phyloP scores from a whole-genome alignment of 2,113 vertebrate species.

The Chitala chitala region DNA sequence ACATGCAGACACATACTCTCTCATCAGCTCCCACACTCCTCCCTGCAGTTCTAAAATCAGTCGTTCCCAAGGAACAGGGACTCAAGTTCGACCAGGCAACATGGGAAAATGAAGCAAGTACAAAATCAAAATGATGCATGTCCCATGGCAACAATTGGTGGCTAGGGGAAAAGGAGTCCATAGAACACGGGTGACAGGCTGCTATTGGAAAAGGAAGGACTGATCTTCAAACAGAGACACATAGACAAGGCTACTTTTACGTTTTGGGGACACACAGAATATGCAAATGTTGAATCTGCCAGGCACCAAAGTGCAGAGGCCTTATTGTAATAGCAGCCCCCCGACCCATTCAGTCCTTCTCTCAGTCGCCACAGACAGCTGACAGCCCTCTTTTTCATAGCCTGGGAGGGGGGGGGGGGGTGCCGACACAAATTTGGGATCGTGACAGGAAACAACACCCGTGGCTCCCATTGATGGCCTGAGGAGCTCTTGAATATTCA shows the following conservation, averaged over 20 bases:
- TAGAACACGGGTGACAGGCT: too few relatives aligned
- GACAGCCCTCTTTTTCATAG: conserved; percentile 59
- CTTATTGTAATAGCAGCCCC: not conserved
- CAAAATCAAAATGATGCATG: conserved; percentile 59
- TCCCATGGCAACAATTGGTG: conserved; percentile 52
- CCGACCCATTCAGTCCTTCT: not conserved
- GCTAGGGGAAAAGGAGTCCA: conserved; percentile 38
- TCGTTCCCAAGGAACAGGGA: too few relatives aligned
- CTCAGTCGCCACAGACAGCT: conserved; percentile 49
- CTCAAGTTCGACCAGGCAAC: too few relatives aligned
- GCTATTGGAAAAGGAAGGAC: too few relatives aligned
- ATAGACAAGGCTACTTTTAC: conserved; percentile 68
- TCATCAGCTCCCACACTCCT: too few relatives aligned
- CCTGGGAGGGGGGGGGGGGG: conserved; percentile 23
- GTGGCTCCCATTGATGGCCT: conserved; percentile 58
- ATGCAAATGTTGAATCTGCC: conserved; percentile 67
- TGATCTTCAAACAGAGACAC: too few relatives aligned
- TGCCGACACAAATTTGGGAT: conserved; percentile 17
- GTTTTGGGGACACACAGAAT: conserved; percentile 59
- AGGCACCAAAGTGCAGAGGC: conserved; percentile 50
- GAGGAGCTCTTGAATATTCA: conserved; percentile 64
- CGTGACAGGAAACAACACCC: conserved; percentile 44
- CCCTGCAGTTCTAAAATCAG: too few relatives aligned
- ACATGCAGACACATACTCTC: too few relatives aligned
- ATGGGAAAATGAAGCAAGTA: too few relatives aligned